These are phyloP conservation scores for Drosophila guanche DNA, from an alignment of 1,140 invertebrate species.

Conservation along the genomic window DNA sequence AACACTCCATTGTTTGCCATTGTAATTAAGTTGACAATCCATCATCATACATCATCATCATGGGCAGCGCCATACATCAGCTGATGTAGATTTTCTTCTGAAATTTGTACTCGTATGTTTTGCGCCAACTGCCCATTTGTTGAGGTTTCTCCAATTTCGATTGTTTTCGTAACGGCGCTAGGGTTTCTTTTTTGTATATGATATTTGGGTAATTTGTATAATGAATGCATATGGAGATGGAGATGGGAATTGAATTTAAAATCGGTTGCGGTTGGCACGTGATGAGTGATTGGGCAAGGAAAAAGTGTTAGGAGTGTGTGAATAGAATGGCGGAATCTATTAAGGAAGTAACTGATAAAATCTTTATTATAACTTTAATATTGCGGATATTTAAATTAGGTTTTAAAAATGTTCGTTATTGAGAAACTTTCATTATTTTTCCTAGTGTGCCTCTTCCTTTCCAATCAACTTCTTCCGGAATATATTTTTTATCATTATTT, in stretches of 20 bases:
- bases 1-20: constrained; percentile 73
- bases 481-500: constrained; percentile 1
- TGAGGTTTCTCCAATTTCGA: constrained; percentile 50
- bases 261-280: constrained; percentile 40
- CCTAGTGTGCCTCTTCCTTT: neutral
- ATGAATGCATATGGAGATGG: constrained; percentile 46
- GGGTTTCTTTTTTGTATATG: constrained; percentile 19
- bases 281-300: constrained; percentile 31
- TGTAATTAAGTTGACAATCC: constrained; percentile 81
- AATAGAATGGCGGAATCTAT: neutral
- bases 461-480: neutral
- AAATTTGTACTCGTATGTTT: constrained; percentile 27
- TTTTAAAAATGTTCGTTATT: too few relatives aligned
- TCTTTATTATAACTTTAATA: too few relatives aligned
- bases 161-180: constrained; percentile 13
- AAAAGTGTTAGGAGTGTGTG: neutral
- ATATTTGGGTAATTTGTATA: constrained; percentile 64
- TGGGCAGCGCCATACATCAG: constrained; percentile 1
- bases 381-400: too few relatives aligned
- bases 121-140: constrained; percentile 20
- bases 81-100: constrained; percentile 20
- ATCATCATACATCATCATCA: constrained; percentile 80
- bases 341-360: too few relatives aligned
- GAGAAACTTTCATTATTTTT: too few relatives aligned
- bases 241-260: neutral